These are phyloP conservation scores for Lithosia quadra DNA, from an alignment of 2,888 invertebrate genomes.

Conservation along the genomic window DNA sequence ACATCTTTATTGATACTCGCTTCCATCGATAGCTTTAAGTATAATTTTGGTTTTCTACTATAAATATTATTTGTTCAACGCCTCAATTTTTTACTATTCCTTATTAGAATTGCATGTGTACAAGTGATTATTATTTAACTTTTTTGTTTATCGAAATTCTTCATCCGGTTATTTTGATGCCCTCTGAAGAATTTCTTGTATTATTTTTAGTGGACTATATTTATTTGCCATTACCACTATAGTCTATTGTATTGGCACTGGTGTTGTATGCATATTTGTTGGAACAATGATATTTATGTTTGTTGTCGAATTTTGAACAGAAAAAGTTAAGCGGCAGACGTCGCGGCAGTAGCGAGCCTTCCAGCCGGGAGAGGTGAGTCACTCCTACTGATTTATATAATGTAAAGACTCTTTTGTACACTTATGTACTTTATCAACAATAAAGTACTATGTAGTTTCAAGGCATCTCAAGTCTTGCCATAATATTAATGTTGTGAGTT, in stretches of 20 bases:
- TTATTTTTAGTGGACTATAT: constrained; percentile 68
- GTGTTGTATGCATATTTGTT: constrained; percentile 69
- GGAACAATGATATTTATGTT: constrained; percentile 57
- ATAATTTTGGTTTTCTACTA: constrained; percentile 59
- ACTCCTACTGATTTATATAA: neutral
- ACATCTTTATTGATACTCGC: constrained; percentile 68
- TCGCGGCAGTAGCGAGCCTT: constrained; percentile 73
- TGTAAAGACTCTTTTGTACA: neutral
- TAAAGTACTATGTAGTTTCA: no score
- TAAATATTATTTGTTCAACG: constrained; percentile 65
- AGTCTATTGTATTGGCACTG: constrained; percentile 86
- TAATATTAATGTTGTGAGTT: no score
- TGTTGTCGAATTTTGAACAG: constrained; percentile 74
- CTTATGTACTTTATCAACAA: neutral
- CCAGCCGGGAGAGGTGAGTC: constrained; percentile 77
- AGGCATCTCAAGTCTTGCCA: no score
- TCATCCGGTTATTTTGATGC: constrained; percentile 51
- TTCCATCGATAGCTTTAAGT: constrained; percentile 80
- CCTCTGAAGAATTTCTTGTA: constrained; percentile 66
- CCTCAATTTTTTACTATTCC: constrained; percentile 70
- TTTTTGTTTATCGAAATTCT: constrained; percentile 65
- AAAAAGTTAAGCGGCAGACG: constrained; percentile 81
- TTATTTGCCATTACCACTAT: constrained; percentile 84
- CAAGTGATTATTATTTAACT: constrained; percentile 62
- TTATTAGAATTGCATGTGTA: constrained; percentile 79